phyloP scores from a whole-genome alignment of 1,140 invertebrate species.

The Hyposmocoma kahamanoa region DNA sequence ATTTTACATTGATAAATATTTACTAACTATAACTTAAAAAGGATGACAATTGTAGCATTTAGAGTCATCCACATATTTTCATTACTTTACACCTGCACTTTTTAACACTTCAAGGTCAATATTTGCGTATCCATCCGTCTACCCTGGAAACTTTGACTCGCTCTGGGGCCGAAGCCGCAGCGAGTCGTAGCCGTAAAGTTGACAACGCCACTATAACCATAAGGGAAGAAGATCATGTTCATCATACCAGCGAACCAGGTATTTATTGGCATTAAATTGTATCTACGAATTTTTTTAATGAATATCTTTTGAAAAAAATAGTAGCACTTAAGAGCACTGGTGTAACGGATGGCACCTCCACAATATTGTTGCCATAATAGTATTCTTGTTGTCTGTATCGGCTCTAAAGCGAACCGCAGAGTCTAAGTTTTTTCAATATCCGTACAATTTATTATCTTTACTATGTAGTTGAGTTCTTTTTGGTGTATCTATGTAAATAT shows the following conservation, averaged over 20 bases:
- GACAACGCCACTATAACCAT: conserved; percentile 50
- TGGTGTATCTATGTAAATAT: too few relatives aligned
- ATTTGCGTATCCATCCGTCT: conserved; percentile 85
- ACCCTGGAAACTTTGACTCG: conserved; percentile 84
- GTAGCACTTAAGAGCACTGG: too few relatives aligned
- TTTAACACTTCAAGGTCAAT: conserved; percentile 70
- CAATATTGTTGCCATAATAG: too few relatives aligned
- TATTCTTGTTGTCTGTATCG: too few relatives aligned
- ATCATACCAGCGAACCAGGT: conserved; percentile 23
- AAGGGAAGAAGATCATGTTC: conserved; percentile 75
- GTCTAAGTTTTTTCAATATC: too few relatives aligned
- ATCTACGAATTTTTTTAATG: too few relatives aligned
- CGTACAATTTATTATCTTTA: too few relatives aligned
- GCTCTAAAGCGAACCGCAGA: too few relatives aligned
- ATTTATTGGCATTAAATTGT: too few relatives aligned
- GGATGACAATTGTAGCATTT: neutral
- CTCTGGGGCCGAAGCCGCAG: conserved; percentile 81
- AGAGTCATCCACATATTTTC: neutral
- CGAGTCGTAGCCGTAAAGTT: conserved; percentile 76
- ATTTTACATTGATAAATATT: neutral
- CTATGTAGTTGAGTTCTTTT: too few relatives aligned
- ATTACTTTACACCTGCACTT: neutral
- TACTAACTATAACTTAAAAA: neutral
- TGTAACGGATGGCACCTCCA: too few relatives aligned
- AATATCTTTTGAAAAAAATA: too few relatives aligned